A percentile compares a stretch with the other conserved stretches of the same genome.
Evolutionary conservation across 1,140 invertebrate species (phyloP).

Genomic region (Formica selysi): DNA sequence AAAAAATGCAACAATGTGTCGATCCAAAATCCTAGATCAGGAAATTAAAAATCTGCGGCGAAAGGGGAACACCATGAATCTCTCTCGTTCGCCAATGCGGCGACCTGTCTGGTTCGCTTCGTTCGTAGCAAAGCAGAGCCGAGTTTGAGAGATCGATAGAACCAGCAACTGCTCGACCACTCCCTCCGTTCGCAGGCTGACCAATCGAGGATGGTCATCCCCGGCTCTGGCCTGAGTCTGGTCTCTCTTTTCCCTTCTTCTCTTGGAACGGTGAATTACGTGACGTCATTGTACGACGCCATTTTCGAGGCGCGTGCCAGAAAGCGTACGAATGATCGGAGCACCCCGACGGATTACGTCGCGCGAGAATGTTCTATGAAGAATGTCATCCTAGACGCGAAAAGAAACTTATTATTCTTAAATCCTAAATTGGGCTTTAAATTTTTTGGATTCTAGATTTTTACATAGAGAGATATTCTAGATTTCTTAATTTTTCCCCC

Average conservation of each 20-base stretch:
- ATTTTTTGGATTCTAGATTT: neutral
- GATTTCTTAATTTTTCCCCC: neutral
- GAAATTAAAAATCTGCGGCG: slow-evolving; percentile 37
- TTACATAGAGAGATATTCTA: neutral
- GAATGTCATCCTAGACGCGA: slow-evolving; percentile 60
- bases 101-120: slow-evolving; percentile 64
- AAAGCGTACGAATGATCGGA: slow-evolving; percentile 65
- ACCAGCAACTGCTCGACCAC: slow-evolving; percentile 81
- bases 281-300: slow-evolving; percentile 84
- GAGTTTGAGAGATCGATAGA: slow-evolving; percentile 84
- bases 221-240: slow-evolving; percentile 77
- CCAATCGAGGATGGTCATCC: slow-evolving; percentile 84
- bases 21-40: neutral
- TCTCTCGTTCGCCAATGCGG: slow-evolving; percentile 64
- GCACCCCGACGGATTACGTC: slow-evolving; percentile 53
- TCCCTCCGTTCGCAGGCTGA: slow-evolving; percentile 83
- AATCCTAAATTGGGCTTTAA: neutral
- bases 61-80: slow-evolving; percentile 58
- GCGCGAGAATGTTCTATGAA: slow-evolving; percentile 66
- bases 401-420: slow-evolving; percentile 37
- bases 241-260: slow-evolving; percentile 69
- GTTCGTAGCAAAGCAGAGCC: slow-evolving; percentile 57
- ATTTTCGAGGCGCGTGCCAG: slow-evolving; percentile 85
- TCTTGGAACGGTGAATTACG: slow-evolving; percentile 75
- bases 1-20: neutral